Base-by-base conservation (phyloP, 2,797 vertebrate genomes). In the Jordanella pulchra region DNA sequence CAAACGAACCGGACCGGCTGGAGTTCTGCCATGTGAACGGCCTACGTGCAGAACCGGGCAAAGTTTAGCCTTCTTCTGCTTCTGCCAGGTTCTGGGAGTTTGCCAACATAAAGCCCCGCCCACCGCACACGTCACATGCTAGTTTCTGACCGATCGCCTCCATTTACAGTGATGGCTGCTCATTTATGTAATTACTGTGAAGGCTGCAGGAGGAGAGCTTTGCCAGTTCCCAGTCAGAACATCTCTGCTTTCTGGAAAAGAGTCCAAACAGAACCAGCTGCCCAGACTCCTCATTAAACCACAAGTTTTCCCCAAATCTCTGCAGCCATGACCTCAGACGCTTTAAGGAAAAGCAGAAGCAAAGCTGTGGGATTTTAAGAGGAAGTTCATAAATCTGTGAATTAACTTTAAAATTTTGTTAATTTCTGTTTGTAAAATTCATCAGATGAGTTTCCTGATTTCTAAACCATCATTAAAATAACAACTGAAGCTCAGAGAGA, bases 11-110 rank as follows among this genome's bases (percentile, higher is more conserved):
- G 48, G 48, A 23, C 18, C 48, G 18, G 21, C 18, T 50, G 56
- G 56, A 35, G 17, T 1, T 70, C 61, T 13, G 78, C 79, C 82
- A 69, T 77, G 79, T 35, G 74, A 86, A 86, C 47, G 7, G 85
- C 48, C 71, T 92, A 92, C 91, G 91, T 92, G 91, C 89, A 28
- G 81, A 73, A 78, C 32, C 0, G 55, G 39, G 28, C 39, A 6
- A 3, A 39, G 10, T 2, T 51, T n/a, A n/a, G 51, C 14, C 1
- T 10, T 47, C n/a, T 47, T 44, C 32, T 7, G 28, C 3, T 10
- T 39, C 45, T 15, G 66, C 9, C 48, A 23, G 70, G 39, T 6
- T 25, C 44, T 42, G 32, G 1, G 61, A 48, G 18, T 14, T 50
- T 18, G 13, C 0, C 61, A 25, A 47, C 25, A 21, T 17, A 7